These are phyloP conservation scores for Akabosia matsudoensis DNA, from an alignment of 1,140 invertebrate species.

Conservation along the genomic window DNA sequence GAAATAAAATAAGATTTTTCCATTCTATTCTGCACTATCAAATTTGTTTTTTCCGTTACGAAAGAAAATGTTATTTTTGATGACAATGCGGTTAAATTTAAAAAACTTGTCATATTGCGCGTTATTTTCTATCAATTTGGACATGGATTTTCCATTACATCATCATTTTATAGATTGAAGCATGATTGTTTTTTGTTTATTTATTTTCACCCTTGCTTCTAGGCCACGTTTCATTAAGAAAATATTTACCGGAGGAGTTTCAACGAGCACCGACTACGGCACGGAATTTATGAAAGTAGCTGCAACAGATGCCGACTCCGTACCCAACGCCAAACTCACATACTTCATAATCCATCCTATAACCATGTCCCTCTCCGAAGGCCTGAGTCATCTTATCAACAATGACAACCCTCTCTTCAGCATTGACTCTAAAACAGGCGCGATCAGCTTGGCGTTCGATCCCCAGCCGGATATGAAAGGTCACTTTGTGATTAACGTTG, in stretches of 20 bases:
- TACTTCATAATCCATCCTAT: constrained; percentile 45
- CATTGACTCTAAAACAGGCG: constrained; percentile 73
- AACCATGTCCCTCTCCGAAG: constrained; percentile 74
- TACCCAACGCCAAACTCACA: constrained; percentile 35
- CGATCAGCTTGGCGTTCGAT: constrained; percentile 85
- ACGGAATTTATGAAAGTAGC: constrained; percentile 76
- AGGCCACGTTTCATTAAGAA: constrained; percentile 66
- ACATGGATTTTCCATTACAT: constrained; percentile 3
- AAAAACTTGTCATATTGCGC: too few relatives aligned
- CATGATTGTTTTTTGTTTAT: background rate
- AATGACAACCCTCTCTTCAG: constrained; percentile 76
- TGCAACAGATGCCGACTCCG: constrained; percentile 37
- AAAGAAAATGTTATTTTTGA: too few relatives aligned
- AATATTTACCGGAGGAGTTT: constrained; percentile 88
- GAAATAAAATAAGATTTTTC: too few relatives aligned
- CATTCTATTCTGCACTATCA: too few relatives aligned
- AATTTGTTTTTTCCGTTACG: too few relatives aligned
- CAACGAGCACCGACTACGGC: constrained; percentile 86
- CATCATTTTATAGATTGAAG: too few relatives aligned
- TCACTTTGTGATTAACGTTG: constrained; percentile 86
- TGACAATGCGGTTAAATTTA: too few relatives aligned
- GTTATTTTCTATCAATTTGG: background rate
- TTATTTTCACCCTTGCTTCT: background rate
- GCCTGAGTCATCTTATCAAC: constrained; percentile 63
- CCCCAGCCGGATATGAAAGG: constrained; percentile 95